Percentiles rank a stretch among this genome's conserved stretches.
Conservation (phyloP, 64 coral and sea anemone genomes). For the Anthopleura sola region DNA sequence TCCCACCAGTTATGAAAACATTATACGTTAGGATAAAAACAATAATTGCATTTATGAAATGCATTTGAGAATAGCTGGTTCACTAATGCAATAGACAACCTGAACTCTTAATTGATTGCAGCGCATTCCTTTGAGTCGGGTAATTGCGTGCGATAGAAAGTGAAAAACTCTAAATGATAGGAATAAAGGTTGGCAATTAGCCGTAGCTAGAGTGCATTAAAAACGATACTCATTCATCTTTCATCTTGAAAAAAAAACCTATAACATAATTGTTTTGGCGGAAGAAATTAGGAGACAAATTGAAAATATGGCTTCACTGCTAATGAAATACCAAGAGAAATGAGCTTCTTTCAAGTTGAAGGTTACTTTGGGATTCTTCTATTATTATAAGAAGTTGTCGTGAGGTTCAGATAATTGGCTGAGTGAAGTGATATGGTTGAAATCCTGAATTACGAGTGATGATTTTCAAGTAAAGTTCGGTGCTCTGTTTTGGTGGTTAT, state of each 20-base stretch:
- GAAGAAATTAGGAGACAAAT: background rate
- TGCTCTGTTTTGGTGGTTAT: background rate
- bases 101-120: background rate
- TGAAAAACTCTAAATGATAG: constrained; percentile 1
- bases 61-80: background rate
- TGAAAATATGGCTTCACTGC: constrained; percentile 1
- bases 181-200: background rate
- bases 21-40: background rate
- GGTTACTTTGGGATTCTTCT: background rate
- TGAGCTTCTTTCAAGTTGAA: background rate
- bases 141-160: background rate
- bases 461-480: background rate
- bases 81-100: background rate
- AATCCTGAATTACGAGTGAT: background rate
- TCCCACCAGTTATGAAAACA: constrained; percentile 7
- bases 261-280: background rate
- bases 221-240: background rate
- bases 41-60: constrained; percentile 2
- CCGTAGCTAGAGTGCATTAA: background rate
- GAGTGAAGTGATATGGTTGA: background rate
- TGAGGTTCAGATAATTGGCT: background rate
- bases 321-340: background rate
- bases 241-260: background rate
- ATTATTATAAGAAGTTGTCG: background rate
- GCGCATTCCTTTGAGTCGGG: background rate